phyloP scores from a whole-genome alignment of 2,113 vertebrate species.

The Chrysochloris asiatica region DNA sequence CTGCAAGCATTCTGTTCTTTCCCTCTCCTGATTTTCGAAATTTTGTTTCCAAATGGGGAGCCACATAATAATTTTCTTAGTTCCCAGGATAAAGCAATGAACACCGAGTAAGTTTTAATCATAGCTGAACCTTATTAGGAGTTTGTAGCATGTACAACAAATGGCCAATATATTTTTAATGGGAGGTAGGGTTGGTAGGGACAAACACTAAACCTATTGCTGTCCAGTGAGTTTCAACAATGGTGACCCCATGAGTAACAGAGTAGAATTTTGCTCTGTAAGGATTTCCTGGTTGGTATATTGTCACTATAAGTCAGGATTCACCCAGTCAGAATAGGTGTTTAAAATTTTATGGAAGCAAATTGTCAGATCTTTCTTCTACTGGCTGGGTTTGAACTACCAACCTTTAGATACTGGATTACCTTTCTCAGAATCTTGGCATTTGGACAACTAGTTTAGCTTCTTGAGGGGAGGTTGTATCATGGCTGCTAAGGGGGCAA shows the following conservation, averaged over 20 bases:
- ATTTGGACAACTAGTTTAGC: background rate
- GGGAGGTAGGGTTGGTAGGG: too few species aligned
- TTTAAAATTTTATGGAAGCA: background rate
- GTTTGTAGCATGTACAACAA: background rate
- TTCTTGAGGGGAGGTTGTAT: background rate
- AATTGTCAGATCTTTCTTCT: too few species aligned
- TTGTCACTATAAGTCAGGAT: background rate
- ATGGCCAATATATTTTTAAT: background rate
- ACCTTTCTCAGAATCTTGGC: background rate
- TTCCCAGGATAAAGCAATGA: background rate
- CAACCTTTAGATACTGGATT: too few species aligned
- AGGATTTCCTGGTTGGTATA: background rate
- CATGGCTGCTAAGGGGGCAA: background rate
- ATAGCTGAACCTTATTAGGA: background rate
- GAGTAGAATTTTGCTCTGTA: background rate
- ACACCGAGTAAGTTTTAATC: background rate
- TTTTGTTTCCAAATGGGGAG: background rate
- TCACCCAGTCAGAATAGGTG: too few species aligned
- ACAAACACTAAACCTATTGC: too few species aligned
- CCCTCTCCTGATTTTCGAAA: background rate
- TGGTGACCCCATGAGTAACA: background rate
- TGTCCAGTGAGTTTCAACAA: too few species aligned
- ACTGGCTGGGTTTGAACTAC: too few species aligned
- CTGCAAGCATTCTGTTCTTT: conserved; percentile 31
- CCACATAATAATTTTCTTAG: background rate